A percentile compares a stretch with the other conserved stretches of the same genome.
Conservation (phyloP, 2,113 vertebrate genomes). For the Lophochroa leadbeateri region DNA sequence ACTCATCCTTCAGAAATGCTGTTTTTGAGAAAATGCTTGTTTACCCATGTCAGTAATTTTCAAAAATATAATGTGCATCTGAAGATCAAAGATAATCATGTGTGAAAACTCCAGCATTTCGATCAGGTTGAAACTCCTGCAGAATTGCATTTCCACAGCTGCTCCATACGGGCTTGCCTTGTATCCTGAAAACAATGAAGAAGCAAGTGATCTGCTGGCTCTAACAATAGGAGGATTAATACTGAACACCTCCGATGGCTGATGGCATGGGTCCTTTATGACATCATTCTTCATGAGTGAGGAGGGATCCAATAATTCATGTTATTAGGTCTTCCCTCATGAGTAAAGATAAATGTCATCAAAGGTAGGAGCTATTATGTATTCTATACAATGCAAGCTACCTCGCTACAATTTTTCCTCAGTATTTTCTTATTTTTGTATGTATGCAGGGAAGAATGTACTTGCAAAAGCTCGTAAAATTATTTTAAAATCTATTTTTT, state of each 20-base stretch:
- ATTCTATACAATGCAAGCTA: not conserved
- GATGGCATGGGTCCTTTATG: conserved; percentile 25
- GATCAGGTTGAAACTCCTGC: not conserved
- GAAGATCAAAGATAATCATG: conserved; percentile 24
- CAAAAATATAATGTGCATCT: conserved; percentile 63
- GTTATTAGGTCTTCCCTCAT: conserved; percentile 63
- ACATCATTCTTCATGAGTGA: conserved; percentile 68
- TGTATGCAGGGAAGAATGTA: not conserved
- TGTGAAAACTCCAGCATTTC: not conserved
- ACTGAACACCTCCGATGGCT: not conserved
- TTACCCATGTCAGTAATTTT: conserved; percentile 70
- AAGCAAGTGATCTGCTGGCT: not conserved
- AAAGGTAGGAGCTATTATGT: conserved; percentile 42
- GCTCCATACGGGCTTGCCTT: not conserved
- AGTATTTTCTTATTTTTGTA: not conserved
- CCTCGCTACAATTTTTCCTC: not conserved
- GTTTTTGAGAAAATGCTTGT: conserved; percentile 66
- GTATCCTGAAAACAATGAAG: not conserved
- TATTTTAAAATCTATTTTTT: not conserved
- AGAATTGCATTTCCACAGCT: not conserved
- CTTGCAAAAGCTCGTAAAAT: not conserved
- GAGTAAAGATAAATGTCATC: conserved; percentile 71
- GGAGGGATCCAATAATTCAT: conserved; percentile 68
- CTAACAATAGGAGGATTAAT: conserved; percentile 26
- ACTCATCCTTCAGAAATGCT: conserved; percentile 68